Evolutionary conservation across 2,797 vertebrate species (phyloP), one percentile per base, ranked within the genome.

Genomic region (Spea hammondii): DNA sequence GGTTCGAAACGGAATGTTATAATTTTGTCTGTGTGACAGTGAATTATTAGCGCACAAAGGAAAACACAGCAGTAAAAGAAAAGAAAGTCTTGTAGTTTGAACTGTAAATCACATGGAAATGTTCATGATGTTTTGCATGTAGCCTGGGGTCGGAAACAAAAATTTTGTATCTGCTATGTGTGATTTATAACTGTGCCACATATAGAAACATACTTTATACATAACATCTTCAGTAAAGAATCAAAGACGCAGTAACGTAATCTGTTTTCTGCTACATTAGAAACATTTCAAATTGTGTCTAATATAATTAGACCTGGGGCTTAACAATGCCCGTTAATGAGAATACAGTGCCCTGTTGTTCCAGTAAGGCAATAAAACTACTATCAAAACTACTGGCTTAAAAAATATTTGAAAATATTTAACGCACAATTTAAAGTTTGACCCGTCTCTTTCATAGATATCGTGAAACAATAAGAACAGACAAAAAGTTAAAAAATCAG

Each of bases 181-280:
- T 74, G 66, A 75, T 79, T 79, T 75, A 79, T 70, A 66, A 64
- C 49, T 67, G 50, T 79, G 45, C 57, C 59, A 71, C 50, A 62
- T 69, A 60, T 8, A 60, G 11, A 51, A 73, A 44, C 49, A 46
- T 17, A 62, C 5, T 9, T 32, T 68, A 55, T n/a, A 49, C 13
- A 51, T 59, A 47, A 53, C n/a, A 47, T 68, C 54, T 72, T 4
- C 17, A 6, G 12, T 62, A 12, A n/a, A 62, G n/a, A 62, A 62
- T 12, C 6, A 6, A 62, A 17, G 59, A 62, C 8, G 1, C 5
- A 62, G 32, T 62, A n/a, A 12, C 55, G n/a, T 12, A 68, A n/a
- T 68, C 7, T n/a, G 8, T 6, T 6, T 46, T 64, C 11, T 32
- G 32, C 44, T 44, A 9, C 47, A 65, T 65, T 65, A 47, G 8